Evolutionary conservation across 1,140 invertebrate genomes (phyloP).

Genomic region (Heliconius himera): DNA sequence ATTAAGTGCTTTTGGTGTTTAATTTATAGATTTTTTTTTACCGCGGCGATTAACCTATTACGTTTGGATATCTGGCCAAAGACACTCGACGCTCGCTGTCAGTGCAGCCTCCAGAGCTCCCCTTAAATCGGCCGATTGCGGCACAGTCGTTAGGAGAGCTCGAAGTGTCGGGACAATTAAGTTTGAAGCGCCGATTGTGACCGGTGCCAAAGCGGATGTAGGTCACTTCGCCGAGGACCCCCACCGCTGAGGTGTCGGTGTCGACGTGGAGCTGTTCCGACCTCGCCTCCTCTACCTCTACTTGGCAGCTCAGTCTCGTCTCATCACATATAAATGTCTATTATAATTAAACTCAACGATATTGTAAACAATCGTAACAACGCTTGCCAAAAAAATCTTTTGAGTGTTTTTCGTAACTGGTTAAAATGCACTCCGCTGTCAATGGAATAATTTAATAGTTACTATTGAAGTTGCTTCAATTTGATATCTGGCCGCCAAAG

Average conservation of each 20-base stretch:
- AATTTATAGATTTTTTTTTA: slow-evolving; percentile 41
- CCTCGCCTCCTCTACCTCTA: slow-evolving; percentile 44
- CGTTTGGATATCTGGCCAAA: slow-evolving; percentile 53
- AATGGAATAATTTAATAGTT: slow-evolving; percentile 6
- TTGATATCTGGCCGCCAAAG: slow-evolving; percentile 9
- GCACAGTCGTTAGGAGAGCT: slow-evolving; percentile 76
- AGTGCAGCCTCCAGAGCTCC: slow-evolving; percentile 55
- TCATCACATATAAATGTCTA: slow-evolving; percentile 46
- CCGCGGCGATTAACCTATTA: slow-evolving; percentile 59
- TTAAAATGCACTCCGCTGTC: slow-evolving; percentile 7
- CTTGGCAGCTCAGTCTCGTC: slow-evolving; percentile 51
- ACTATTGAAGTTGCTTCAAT: background rate
- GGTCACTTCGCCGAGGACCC: slow-evolving; percentile 74
- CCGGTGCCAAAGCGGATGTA: slow-evolving; percentile 79
- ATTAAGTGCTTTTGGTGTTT: background rate
- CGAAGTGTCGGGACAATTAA: slow-evolving; percentile 79
- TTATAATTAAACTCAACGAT: slow-evolving; percentile 36
- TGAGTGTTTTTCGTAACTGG: slow-evolving; percentile 4
- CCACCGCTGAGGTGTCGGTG: slow-evolving; percentile 50
- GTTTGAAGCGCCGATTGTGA: slow-evolving; percentile 79
- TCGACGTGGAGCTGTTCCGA: slow-evolving; percentile 44
- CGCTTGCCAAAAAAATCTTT: slow-evolving; percentile 28
- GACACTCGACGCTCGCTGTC: slow-evolving; percentile 55
- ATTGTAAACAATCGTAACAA: slow-evolving; percentile 28
- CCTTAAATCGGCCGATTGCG: slow-evolving; percentile 77